Base-by-base conservation (phyloP, 2,797 vertebrate genomes). In the Microhierax caerulescens region DNA sequence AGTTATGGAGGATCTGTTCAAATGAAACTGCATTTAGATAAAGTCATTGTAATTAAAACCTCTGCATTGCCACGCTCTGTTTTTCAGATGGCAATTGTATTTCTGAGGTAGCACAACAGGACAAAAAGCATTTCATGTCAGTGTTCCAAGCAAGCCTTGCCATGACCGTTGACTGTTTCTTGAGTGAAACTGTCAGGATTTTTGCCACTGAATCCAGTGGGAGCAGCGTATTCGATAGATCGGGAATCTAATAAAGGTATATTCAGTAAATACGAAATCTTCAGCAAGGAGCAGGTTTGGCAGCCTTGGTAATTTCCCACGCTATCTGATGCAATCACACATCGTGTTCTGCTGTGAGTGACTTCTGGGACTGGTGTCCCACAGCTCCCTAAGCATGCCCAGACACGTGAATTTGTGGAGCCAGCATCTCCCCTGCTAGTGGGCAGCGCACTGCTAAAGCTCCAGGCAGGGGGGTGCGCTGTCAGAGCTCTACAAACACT, bases 261-360 rank as follows among this genome's bases (percentile, higher is more conserved):
- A 9, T 6, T 28, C 16, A 17, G 14, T 15, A 53, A 36, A 47
- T 3, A 41, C 2, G n/a, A 17, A 21, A 17, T 18, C 9, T 59
- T 17, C 11, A 20, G 15, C 28, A 50, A 25, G 13, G 8, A 19
- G 53, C 2, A 12, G 22, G 22, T 10, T 24, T 47, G 59, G 34
- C 37, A 34, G 53, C 57, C 34, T 36, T 3, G 25, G 9, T 9
- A 12, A 36, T 19, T 21, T 10, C 47, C 41, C 5, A 17, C 9
- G 1, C 23, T 50, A 6, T 1, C 24, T 0, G 9, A 14, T 4
- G 37, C 54, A 22, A 9, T 10, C 27, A 17, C 34, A 15, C 48
- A 17, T 2, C 36, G 11, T 1, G 0, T 28, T 37, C 48, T 37
- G 34, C 39, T 28, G 2, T 2, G 11, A 19, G 32, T 23, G 30